These are phyloP conservation scores for Rhegmatorhina hoffmannsi DNA, from an alignment of 2,113 vertebrate genomes.

Conservation along the genomic window DNA sequence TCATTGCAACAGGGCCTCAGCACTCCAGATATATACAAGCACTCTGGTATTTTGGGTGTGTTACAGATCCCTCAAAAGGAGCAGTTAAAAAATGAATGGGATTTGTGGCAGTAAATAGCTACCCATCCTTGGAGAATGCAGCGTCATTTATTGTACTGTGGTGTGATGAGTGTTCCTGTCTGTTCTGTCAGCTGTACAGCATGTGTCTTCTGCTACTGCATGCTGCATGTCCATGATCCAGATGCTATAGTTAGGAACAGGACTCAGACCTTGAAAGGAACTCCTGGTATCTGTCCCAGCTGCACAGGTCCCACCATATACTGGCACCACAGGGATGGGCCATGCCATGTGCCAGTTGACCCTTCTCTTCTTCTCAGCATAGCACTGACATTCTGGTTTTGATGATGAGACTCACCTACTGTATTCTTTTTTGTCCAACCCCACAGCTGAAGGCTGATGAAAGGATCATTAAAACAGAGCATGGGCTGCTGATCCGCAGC, in stretches of 20 bases:
- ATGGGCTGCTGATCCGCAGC: slow-evolving; percentile 91
- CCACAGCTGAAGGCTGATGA: slow-evolving; percentile 88
- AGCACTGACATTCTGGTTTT: neutral
- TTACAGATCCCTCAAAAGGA: neutral
- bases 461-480: slow-evolving; percentile 86
- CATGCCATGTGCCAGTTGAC: rapidly evolving
- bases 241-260: neutral
- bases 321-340: rapidly evolving
- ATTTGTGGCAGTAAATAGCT: neutral
- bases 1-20: neutral
- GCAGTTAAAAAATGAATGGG: neutral
- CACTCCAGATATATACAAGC: neutral
- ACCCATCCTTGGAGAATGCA: neutral
- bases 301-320: neutral
- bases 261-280: neutral
- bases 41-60: neutral
- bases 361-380: neutral
- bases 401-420: slow-evolving; percentile 15
- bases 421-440: slow-evolving; percentile 29
- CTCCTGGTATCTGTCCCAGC: neutral
- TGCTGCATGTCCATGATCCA: neutral
- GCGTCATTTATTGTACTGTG: neutral
- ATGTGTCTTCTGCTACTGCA: neutral
- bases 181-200: neutral
- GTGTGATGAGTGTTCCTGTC: neutral